These are phyloP conservation scores for Zaprionus kolodkinae DNA, from an alignment of 1,140 invertebrate genomes.

Conservation along the genomic window DNA sequence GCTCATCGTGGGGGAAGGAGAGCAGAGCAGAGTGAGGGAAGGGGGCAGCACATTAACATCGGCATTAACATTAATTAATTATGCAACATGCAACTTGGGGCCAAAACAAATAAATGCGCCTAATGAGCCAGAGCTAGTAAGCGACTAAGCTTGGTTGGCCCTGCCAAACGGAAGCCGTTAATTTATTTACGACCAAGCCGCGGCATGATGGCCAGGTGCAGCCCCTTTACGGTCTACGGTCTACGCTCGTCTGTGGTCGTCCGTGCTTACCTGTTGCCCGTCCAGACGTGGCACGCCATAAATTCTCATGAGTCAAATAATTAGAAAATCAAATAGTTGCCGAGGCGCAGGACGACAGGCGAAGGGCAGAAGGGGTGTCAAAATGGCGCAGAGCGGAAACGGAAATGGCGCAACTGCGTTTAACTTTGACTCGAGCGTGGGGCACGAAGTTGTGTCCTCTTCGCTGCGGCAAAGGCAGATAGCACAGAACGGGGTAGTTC, in stretches of 20 bases:
- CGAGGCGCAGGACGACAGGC: background rate
- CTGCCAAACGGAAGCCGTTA: constrained; percentile 28
- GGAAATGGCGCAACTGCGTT: constrained; percentile 54
- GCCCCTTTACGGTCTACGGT: constrained; percentile 27
- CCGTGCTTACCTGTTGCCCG: constrained; percentile 60
- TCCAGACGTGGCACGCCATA: constrained; percentile 45
- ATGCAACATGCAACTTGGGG: constrained; percentile 42
- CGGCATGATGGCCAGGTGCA: background rate
- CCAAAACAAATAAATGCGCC: constrained; percentile 61
- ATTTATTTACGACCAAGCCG: constrained; percentile 60
- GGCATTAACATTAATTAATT: constrained; percentile 40
- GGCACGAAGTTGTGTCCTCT: constrained; percentile 34
- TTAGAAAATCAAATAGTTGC: constrained; percentile 76
- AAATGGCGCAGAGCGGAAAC: constrained; percentile 44
- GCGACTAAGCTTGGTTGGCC: background rate
- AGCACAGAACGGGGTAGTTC: background rate
- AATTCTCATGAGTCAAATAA: constrained; percentile 80
- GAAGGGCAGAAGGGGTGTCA: constrained; percentile 5
- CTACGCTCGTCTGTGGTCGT: background rate
- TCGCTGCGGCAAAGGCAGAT: background rate
- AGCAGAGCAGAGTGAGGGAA: background rate
- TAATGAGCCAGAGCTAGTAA: constrained; percentile 50
- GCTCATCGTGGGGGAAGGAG: no score
- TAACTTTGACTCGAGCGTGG: constrained; percentile 48
- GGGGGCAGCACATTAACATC: background rate